Conservation (phyloP, 2,113 vertebrate genomes). For the Hippolais icterina region DNA sequence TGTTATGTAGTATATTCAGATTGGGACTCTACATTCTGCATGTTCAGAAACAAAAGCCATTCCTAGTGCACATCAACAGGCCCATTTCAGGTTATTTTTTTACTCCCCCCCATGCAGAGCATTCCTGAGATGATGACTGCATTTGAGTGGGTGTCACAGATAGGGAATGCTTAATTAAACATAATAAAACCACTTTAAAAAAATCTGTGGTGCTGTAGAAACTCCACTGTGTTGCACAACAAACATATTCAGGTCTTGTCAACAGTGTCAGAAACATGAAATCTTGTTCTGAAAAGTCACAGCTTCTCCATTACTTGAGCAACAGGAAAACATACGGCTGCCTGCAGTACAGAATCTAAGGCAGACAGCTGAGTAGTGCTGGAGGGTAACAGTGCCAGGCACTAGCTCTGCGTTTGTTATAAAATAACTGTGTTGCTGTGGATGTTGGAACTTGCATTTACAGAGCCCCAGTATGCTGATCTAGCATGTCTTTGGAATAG, state of each 20-base stretch:
- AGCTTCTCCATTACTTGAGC: neutral
- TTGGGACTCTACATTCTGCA: neutral
- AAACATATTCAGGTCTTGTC: neutral
- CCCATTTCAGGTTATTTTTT: neutral
- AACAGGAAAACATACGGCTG: neutral
- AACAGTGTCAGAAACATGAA: neutral
- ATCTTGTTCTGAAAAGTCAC: neutral
- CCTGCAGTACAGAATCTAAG: neutral
- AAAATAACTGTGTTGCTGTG: neutral
- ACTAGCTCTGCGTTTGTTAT: neutral
- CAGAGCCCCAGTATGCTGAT: neutral
- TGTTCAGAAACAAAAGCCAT: neutral
- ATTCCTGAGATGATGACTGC: neutral
- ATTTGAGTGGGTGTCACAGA: neutral
- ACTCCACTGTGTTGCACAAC: neutral
- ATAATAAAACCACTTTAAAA: neutral
- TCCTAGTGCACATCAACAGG: neutral
- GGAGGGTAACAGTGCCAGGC: neutral
- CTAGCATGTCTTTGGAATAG: neutral
- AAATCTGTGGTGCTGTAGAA: neutral
- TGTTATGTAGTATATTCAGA: neutral
- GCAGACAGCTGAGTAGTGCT: neutral
- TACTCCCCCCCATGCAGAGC: neutral
- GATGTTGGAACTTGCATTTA: neutral
- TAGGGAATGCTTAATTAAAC: conserved; percentile 2